A percentile compares a stretch with the other conserved stretches of the same genome.
Conservation (phyloP, 1,140 invertebrate genomes). For the Dendrolimus kikuchii region DNA sequence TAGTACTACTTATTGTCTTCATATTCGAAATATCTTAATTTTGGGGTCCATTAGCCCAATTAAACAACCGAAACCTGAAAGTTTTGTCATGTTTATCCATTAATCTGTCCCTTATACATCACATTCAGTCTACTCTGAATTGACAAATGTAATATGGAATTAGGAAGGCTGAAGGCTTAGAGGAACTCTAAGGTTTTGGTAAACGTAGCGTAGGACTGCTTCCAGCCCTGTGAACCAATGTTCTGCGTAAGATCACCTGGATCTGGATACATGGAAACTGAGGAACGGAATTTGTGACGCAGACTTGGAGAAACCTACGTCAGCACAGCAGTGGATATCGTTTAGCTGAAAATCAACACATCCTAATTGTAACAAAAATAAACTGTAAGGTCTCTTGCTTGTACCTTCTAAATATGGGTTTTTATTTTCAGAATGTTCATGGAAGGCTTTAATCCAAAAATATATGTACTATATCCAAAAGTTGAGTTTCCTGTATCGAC, state of each 20-base stretch:
- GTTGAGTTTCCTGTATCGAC: conserved; percentile 79
- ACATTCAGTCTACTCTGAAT: no score
- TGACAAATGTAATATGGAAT: no score
- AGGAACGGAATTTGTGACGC: no score
- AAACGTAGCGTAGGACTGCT: not conserved
- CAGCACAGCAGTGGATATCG: no score
- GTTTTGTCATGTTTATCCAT: no score
- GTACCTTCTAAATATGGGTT: not conserved
- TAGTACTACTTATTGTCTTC: conserved; percentile 14
- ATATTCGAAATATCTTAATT: not conserved
- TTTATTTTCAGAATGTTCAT: conserved; percentile 75
- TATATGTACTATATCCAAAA: conserved; percentile 75
- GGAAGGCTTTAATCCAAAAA: conserved; percentile 75
- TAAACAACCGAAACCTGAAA: not conserved
- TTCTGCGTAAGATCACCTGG: no score
- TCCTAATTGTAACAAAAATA: not conserved
- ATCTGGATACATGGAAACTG: no score
- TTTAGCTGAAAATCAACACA: not conserved
- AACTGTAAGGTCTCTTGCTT: not conserved
- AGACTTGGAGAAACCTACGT: no score
- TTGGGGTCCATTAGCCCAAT: not conserved
- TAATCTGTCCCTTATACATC: no score
- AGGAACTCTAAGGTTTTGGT: not conserved
- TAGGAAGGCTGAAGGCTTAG: no score
- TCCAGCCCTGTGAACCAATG: not conserved